A percentile compares a stretch with the other conserved stretches of the same genome.
phyloP scores from a whole-genome alignment of 2,888 invertebrate species.

The Philereme transversata region DNA sequence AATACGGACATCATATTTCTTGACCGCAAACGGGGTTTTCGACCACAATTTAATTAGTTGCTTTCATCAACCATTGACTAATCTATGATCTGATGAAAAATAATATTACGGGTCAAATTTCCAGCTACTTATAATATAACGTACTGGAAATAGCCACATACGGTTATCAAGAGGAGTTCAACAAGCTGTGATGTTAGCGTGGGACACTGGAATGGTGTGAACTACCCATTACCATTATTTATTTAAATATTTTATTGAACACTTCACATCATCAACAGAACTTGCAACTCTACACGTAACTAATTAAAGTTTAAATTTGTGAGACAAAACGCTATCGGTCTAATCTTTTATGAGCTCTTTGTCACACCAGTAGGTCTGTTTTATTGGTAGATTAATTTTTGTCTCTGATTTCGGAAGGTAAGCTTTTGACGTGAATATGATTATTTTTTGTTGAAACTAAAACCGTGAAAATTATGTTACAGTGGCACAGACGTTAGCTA shows the following conservation, averaged over 20 bases:
- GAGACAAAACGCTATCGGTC: slow-evolving; percentile 39
- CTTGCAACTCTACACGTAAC: slow-evolving; percentile 31
- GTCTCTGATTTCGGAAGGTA: slow-evolving; percentile 53
- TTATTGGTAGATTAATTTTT: slow-evolving; percentile 59
- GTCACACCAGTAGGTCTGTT: slow-evolving; percentile 59
- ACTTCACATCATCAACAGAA: slow-evolving; percentile 44
- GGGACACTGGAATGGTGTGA: slow-evolving; percentile 58
- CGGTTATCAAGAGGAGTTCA: slow-evolving; percentile 19
- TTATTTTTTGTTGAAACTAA: slow-evolving; percentile 55
- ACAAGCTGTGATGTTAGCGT: slow-evolving; percentile 26
- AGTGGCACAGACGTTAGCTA: slow-evolving; percentile 2
- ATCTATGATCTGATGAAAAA: slow-evolving; percentile 17
- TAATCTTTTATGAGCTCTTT: slow-evolving; percentile 51
- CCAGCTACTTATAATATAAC: slow-evolving; percentile 7
- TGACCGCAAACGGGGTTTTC: no score
- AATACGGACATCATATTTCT: no score
- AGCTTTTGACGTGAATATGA: slow-evolving; percentile 55
- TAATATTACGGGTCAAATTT: slow-evolving; percentile 9
- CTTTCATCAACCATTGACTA: slow-evolving; percentile 5
- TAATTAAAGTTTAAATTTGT: slow-evolving; percentile 40
- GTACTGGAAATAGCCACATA: background rate
- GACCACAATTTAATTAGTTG: background rate
- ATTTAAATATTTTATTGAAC: slow-evolving; percentile 66
- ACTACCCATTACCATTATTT: slow-evolving; percentile 69
- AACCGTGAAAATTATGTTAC: slow-evolving; percentile 52